These are phyloP conservation scores for Brachionus plicatilis DNA, from an alignment of 1,140 invertebrate species.

Conservation along the genomic window DNA sequence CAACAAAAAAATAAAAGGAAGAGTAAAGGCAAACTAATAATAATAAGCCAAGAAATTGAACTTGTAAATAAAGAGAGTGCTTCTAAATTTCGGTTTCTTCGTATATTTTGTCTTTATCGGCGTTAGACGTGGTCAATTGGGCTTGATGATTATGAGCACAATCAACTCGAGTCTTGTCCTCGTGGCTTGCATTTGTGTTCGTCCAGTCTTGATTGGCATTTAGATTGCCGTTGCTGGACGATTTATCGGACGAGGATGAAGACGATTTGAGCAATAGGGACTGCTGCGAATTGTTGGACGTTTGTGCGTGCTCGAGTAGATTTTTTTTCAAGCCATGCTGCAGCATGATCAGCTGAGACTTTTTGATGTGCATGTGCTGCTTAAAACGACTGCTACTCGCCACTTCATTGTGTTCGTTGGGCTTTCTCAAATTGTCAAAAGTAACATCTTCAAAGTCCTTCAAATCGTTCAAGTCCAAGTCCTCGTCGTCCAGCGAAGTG, in stretches of 20 bases:
- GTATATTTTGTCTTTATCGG: neutral
- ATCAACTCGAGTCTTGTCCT: neutral
- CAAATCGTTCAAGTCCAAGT: constrained; percentile 30
- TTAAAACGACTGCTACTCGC: neutral
- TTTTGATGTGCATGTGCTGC: neutral
- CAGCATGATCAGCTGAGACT: neutral
- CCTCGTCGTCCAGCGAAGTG: constrained; percentile 26
- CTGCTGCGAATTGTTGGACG: neutral
- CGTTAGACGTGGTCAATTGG: no score
- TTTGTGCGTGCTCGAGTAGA: neutral
- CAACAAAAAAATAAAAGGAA: no score
- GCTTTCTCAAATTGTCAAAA: constrained; percentile 36
- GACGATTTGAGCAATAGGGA: neutral
- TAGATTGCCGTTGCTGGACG: neutral
- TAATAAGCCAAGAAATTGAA: neutral
- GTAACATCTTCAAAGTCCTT: constrained; percentile 39
- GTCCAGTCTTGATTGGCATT: neutral
- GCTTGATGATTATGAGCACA: neutral
- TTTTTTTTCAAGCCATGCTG: constrained; percentile 1
- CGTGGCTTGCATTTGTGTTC: neutral
- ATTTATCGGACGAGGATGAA: constrained; percentile 2
- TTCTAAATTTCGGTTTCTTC: constrained; percentile 28
- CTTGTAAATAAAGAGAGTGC: no score
- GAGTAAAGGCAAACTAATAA: neutral
- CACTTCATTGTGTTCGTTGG: neutral